Evolutionary conservation across 2,113 vertebrate species (phyloP).

Genomic region (Cottus gobio): DNA sequence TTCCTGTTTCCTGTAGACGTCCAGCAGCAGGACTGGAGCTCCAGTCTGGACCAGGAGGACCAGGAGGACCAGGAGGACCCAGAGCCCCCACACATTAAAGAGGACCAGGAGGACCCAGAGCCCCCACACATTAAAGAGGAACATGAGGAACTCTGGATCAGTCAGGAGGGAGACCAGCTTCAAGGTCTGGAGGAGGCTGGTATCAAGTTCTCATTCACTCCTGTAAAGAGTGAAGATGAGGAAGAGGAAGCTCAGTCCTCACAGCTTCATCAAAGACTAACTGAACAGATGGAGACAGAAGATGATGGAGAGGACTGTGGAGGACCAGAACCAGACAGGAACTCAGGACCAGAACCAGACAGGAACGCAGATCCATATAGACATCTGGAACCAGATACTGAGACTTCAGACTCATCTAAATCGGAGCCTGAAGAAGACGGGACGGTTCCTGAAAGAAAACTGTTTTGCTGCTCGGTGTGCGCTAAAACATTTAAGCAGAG

Average conservation of each 20-base stretch:
- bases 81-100: too few relatives aligned
- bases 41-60: background rate
- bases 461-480: background rate
- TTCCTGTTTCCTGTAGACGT: background rate
- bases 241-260: background rate
- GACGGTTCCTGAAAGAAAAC: background rate
- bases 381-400: background rate
- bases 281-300: constrained; percentile 2
- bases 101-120: too few relatives aligned
- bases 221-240: background rate
- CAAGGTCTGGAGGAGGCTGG: background rate
- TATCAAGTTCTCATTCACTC: background rate
- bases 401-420: background rate
- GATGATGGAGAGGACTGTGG: constrained; percentile 13
- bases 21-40: background rate
- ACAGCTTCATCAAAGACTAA: background rate
- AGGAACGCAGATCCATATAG: background rate
- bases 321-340: background rate
- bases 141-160: background rate
- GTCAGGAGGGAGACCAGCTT: constrained; percentile 2
- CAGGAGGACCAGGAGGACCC: too few relatives aligned
- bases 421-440: background rate
- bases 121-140: background rate
- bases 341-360: background rate
- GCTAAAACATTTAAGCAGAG: constrained; percentile 1